Conservation (phyloP, 2,888 invertebrate genomes). For the Hirtodrosophila confusa region DNA sequence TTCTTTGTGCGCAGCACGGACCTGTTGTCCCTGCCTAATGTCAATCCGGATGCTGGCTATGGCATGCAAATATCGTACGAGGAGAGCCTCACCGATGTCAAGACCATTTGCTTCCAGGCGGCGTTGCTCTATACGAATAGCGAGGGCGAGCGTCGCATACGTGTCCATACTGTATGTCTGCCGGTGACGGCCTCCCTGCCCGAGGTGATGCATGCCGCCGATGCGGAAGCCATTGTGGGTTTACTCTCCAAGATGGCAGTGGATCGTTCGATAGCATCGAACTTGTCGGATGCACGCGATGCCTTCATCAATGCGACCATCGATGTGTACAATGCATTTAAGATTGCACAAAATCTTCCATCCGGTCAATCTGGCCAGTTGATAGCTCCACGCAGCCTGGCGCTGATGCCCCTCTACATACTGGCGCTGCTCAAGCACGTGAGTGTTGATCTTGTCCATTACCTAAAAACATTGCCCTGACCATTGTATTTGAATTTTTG, state of each 20-base stretch:
- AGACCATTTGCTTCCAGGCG: slow-evolving; percentile 98
- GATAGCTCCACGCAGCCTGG: slow-evolving; percentile 90
- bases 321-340: slow-evolving; percentile 93
- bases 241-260: slow-evolving; percentile 99
- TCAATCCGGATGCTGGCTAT: slow-evolving; percentile 98
- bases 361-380: slow-evolving; percentile 87
- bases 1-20: slow-evolving; percentile 99
- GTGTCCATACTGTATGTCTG: slow-evolving; percentile 98
- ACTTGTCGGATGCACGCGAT: slow-evolving; percentile 96
- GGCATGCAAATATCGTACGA: slow-evolving; percentile 98
- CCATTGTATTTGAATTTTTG: not conserved
- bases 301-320: slow-evolving; percentile 97
- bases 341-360: slow-evolving; percentile 87
- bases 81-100: slow-evolving; percentile 93
- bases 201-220: slow-evolving; percentile 95
- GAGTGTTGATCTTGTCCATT: slow-evolving; percentile 80
- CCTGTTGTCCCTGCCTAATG: slow-evolving; percentile 96
- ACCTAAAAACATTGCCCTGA: too few species aligned
- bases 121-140: slow-evolving; percentile 98
- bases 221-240: slow-evolving; percentile 96
- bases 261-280: slow-evolving; percentile 94
- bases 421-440: slow-evolving; percentile 94
- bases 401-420: slow-evolving; percentile 94
- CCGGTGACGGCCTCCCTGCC: slow-evolving; percentile 93
- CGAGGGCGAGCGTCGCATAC: slow-evolving; percentile 97